These are phyloP conservation scores for Planiliza haematocheilus DNA, from an alignment of 2,113 vertebrate genomes.

Conservation along the genomic window DNA sequence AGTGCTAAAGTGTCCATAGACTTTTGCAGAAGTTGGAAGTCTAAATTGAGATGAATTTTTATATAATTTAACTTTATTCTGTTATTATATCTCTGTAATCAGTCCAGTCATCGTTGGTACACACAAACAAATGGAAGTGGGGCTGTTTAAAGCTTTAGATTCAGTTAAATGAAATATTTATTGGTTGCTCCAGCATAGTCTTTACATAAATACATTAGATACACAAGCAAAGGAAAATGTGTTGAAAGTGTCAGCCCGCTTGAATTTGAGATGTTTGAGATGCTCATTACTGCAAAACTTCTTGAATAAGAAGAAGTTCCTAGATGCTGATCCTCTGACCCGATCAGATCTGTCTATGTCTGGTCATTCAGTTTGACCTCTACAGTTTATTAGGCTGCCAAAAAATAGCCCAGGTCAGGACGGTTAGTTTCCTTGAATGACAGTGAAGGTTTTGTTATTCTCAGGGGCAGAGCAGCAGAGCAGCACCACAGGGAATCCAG, in stretches of 20 bases:
- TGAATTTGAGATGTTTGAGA: constrained; percentile 1
- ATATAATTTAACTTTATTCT: no score
- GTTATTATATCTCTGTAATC: no score
- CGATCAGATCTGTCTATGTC: background rate
- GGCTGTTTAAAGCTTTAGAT: no score
- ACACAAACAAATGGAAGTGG: no score
- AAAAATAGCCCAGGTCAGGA: background rate
- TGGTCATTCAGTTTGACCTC: background rate
- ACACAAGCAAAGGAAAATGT: no score
- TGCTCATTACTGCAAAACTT: constrained; percentile 25
- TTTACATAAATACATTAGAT: no score
- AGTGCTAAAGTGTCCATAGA: background rate
- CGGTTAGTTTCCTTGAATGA: background rate
- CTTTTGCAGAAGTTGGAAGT: background rate
- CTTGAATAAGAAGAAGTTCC: background rate
- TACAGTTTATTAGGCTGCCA: background rate
- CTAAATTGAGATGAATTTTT: background rate
- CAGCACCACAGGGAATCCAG: constrained; percentile 53
- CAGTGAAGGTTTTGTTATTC: constrained; percentile 23
- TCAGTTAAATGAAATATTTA: no score
- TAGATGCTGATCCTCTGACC: background rate
- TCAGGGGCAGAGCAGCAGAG: constrained; percentile 63
- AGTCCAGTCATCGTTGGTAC: no score
- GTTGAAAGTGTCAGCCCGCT: no score
- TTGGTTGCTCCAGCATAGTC: no score